phyloP scores from a whole-genome alignment of 2,888 invertebrate genomes.

The Pomacea canaliculata region DNA sequence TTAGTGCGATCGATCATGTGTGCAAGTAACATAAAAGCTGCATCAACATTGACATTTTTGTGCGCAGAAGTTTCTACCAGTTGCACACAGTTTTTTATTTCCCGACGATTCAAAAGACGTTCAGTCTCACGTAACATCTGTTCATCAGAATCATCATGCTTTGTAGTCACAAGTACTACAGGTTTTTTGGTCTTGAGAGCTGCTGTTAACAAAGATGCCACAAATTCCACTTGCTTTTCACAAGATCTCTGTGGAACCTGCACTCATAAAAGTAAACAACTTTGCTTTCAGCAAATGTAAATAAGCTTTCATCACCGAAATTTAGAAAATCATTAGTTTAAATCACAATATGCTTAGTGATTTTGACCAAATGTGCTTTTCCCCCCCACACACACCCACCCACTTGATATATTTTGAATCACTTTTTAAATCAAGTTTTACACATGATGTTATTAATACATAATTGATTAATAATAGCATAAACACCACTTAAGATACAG shows the following conservation, averaged over 20 bases:
- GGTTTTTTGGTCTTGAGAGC: conserved; percentile 95
- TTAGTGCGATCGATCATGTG: conserved; percentile 94
- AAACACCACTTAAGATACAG: too few relatives aligned
- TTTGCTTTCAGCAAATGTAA: too few relatives aligned
- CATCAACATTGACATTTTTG: conserved; percentile 95
- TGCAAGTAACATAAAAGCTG: conserved; percentile 86
- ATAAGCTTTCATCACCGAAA: not conserved
- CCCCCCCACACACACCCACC: too few relatives aligned
- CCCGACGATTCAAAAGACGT: conserved; percentile 87
- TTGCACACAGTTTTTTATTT: conserved; percentile 84
- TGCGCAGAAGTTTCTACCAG: conserved; percentile 95
- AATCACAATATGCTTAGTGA: too few relatives aligned
- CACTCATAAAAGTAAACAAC: not conserved
- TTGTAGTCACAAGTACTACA: conserved; percentile 92
- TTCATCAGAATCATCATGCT: conserved; percentile 93
- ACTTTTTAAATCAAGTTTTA: too few relatives aligned
- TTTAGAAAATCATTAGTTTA: too few relatives aligned
- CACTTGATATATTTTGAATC: too few relatives aligned
- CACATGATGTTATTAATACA: too few relatives aligned
- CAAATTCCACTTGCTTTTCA: conserved; percentile 83
- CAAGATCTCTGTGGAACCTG: conserved; percentile 87
- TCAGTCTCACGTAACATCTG: conserved; percentile 81
- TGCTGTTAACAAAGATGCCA: conserved; percentile 82
- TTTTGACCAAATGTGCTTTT: too few relatives aligned
- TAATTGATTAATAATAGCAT: too few relatives aligned